phyloP scores from a whole-genome alignment of 2,797 vertebrate genomes.

The Tangara arthus region DNA sequence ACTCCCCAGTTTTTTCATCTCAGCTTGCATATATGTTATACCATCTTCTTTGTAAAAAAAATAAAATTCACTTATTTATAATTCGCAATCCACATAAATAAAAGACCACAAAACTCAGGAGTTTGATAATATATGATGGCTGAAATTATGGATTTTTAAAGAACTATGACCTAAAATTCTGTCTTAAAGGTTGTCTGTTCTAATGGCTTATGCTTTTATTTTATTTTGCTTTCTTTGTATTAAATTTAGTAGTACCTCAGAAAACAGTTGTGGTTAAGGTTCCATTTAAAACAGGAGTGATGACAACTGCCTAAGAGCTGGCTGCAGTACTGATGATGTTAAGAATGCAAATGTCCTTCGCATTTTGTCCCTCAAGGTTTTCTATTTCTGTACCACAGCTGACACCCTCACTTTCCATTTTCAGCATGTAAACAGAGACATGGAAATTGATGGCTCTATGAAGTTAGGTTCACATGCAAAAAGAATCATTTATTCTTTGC shows the following conservation, averaged over 20 bases:
- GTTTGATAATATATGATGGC: not conserved
- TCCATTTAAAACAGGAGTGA: not conserved
- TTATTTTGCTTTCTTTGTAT: not conserved
- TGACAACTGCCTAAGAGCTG: not conserved
- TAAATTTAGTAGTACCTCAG: not conserved
- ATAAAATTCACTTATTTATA: not conserved
- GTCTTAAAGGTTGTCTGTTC: not conserved
- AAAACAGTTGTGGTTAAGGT: not conserved
- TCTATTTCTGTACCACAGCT: conserved; percentile 26
- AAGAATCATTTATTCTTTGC: not conserved
- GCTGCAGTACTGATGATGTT: not conserved
- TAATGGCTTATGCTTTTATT: not conserved
- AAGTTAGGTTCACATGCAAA: not conserved
- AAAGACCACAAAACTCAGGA: not conserved
- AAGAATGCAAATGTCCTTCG: not conserved
- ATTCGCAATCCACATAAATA: not conserved
- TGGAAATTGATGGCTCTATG: not conserved
- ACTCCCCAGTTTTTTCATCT: not conserved
- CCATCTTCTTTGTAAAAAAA: not conserved
- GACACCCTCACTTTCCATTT: conserved; percentile 16
- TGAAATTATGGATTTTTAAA: not conserved
- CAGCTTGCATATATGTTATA: not conserved
- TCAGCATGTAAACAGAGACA: not conserved
- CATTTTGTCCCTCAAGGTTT: conserved; percentile 13
- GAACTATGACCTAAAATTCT: not conserved